Conservation (phyloP, 35 echinoderm and acorn worm species). For the Lytechinus pictus region DNA sequence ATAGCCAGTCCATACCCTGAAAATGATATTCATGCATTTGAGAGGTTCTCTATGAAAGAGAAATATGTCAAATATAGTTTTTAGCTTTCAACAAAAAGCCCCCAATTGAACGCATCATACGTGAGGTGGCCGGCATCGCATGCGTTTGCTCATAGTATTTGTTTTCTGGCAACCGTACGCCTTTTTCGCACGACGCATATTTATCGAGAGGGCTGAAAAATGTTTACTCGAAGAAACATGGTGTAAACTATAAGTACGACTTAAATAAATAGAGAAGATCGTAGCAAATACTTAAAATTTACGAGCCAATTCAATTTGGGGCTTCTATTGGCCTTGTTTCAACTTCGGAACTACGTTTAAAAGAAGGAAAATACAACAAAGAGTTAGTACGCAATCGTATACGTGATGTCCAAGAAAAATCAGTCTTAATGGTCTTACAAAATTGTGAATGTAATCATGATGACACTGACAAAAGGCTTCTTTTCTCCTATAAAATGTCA, state of each 20-base stretch:
- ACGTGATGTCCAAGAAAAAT: not conserved
- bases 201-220: not conserved
- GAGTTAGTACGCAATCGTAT: not conserved
- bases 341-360: not conserved
- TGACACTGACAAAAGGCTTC: not conserved
- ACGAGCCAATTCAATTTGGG: not conserved
- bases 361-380: not conserved
- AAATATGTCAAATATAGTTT: not conserved
- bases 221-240: slow-evolving; percentile 11
- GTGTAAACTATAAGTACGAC: not conserved
- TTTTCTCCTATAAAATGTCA: not conserved
- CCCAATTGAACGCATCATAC: not conserved
- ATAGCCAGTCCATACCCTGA: not conserved
- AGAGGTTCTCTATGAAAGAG: not conserved
- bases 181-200: not conserved
- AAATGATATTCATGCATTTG: not conserved
- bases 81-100: not conserved
- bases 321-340: not conserved
- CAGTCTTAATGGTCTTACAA: not conserved
- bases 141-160: not conserved
- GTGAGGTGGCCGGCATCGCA: not conserved
- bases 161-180: not conserved
- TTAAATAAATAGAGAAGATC: not conserved
- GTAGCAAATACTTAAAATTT: slow-evolving; percentile 15
- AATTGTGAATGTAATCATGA: not conserved